These are phyloP conservation scores for Brachypodius melanocephalos DNA, from an alignment of 2,113 vertebrate genomes.

Conservation along the genomic window DNA sequence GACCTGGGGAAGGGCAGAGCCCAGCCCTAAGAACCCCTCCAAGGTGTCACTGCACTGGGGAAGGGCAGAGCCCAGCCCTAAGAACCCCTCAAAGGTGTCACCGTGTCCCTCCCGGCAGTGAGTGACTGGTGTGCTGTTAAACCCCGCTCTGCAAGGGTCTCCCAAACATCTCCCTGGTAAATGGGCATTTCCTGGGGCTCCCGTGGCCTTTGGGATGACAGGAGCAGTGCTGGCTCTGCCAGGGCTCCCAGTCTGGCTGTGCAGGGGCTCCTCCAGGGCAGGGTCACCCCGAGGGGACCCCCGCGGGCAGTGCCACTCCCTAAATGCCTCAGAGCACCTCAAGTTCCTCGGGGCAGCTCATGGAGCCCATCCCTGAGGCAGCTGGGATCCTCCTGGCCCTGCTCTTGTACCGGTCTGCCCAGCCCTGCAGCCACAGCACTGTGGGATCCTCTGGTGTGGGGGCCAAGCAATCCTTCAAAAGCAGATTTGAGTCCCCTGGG, in stretches of 20 bases:
- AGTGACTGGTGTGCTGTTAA: background rate
- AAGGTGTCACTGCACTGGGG: background rate
- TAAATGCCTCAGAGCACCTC: fast-evolving
- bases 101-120: background rate
- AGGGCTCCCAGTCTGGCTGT: background rate
- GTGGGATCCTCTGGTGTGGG: fast-evolving
- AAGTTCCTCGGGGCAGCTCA: fast-evolving
- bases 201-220: background rate
- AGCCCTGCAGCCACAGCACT: fast-evolving
- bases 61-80: too few relatives aligned
- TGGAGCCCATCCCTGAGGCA: fast-evolving
- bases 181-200: background rate
- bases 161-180: background rate
- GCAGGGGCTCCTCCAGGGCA: background rate
- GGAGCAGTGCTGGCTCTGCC: background rate
- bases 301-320: fast-evolving
- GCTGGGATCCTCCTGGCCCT: background rate
- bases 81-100: background rate
- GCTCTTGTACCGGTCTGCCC: fast-evolving
- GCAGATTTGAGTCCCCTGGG: fast-evolving
- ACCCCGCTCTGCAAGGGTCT: constrained; percentile 20
- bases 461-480: background rate
- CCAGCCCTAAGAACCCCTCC: background rate
- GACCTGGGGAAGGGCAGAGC: background rate
- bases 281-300: fast-evolving